phyloP scores from a whole-genome alignment of 1,140 invertebrate species.

The Campoletis sonorensis region DNA sequence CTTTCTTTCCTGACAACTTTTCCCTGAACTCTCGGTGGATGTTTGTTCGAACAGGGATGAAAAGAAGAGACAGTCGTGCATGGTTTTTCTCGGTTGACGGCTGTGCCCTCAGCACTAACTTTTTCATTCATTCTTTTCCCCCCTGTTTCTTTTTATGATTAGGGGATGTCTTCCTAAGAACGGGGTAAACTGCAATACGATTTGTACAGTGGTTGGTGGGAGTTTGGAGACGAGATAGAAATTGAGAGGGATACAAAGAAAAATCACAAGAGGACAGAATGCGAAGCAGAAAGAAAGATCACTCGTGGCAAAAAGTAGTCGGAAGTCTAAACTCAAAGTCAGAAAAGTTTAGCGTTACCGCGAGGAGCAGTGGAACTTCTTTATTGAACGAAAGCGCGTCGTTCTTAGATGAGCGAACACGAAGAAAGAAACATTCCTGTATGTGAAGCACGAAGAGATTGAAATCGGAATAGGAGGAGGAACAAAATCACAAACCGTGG shows the following conservation, averaged over 20 bases:
- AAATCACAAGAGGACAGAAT: neutral
- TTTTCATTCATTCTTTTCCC: too few species aligned
- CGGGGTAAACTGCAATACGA: neutral
- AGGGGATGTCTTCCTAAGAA: neutral
- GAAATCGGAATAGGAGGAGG: neutral
- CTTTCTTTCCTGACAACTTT: slow-evolving; percentile 7
- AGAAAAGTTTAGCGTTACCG: neutral
- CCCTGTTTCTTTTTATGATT: neutral
- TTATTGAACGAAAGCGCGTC: neutral
- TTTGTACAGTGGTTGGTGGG: neutral
- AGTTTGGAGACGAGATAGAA: neutral
- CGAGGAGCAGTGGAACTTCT: neutral
- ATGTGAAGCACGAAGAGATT: neutral
- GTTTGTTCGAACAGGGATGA: neutral
- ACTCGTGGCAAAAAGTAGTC: neutral
- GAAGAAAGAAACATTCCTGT: neutral
- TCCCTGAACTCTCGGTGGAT: neutral
- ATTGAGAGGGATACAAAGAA: neutral
- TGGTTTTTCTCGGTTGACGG: too few species aligned
- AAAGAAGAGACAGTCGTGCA: neutral
- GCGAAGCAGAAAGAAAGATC: neutral
- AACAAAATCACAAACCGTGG: neutral
- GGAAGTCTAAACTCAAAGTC: neutral
- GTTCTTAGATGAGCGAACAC: neutral
- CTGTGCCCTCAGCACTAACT: too few species aligned